Conservation (phyloP, 2,888 invertebrate genomes). For the Dorcus hopei region DNA sequence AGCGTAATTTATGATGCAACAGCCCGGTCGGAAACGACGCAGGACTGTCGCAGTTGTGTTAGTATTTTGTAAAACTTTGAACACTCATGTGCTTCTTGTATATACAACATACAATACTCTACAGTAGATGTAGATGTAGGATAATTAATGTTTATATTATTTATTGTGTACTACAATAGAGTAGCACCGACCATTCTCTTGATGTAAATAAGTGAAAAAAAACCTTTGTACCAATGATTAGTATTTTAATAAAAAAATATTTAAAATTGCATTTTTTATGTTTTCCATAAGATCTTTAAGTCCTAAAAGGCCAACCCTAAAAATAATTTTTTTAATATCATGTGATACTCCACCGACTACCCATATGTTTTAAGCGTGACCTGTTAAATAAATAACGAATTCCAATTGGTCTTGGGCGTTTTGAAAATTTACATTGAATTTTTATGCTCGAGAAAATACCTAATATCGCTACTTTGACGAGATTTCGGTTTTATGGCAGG, state of each 20-base stretch:
- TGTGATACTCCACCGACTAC: too few relatives aligned
- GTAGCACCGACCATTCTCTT: constrained; percentile 20
- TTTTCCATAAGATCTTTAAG: too few relatives aligned
- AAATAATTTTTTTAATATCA: too few relatives aligned
- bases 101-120: constrained; percentile 4
- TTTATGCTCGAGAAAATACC: too few relatives aligned
- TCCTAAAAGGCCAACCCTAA: too few relatives aligned
- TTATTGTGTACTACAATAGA: constrained; percentile 20
- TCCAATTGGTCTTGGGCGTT: too few relatives aligned
- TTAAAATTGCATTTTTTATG: background rate
- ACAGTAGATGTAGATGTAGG: constrained; percentile 11
- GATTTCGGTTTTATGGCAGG: too few relatives aligned
- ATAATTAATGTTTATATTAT: constrained; percentile 13
- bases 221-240: constrained; percentile 41
- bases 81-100: constrained; percentile 9
- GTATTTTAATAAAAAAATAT: constrained; percentile 34
- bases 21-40: background rate
- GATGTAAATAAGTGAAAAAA: constrained; percentile 32
- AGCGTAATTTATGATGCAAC: background rate
- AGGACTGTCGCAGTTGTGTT: background rate
- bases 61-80: background rate
- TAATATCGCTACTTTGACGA: too few relatives aligned
- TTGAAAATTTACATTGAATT: too few relatives aligned
- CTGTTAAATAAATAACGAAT: too few relatives aligned
- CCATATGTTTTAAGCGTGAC: too few relatives aligned